Conservation (phyloP, 2,113 vertebrate species). For the Merops nubicus region DNA sequence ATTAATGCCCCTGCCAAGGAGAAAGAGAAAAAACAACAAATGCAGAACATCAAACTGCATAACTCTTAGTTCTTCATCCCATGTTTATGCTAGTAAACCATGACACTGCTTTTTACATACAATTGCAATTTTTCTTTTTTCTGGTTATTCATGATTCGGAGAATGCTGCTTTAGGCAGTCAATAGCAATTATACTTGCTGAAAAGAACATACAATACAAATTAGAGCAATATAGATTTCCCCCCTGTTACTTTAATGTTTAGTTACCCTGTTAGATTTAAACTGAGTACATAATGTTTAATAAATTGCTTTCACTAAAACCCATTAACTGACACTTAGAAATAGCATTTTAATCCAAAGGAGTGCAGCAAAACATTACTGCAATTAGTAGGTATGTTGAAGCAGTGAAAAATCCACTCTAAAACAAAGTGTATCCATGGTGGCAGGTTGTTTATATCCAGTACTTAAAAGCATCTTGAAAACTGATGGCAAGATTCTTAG, state of each 20-base stretch:
- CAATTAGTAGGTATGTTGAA: slow-evolving; percentile 57
- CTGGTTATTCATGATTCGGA: slow-evolving; percentile 74
- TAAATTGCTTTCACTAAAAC: slow-evolving; percentile 78
- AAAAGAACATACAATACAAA: slow-evolving; percentile 82
- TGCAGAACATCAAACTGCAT: background rate
- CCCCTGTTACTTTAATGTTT: slow-evolving; percentile 78
- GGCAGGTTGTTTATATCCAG: background rate
- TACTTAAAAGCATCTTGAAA: slow-evolving; percentile 34
- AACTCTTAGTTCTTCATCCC: background rate
- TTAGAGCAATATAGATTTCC: slow-evolving; percentile 79
- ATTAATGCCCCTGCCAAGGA: background rate
- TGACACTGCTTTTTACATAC: slow-evolving; percentile 56
- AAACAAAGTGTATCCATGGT: slow-evolving; percentile 8
- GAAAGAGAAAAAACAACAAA: background rate
- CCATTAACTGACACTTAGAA: slow-evolving; percentile 77
- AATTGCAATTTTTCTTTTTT: slow-evolving; percentile 72
- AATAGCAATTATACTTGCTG: slow-evolving; percentile 80
- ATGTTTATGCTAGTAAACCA: background rate
- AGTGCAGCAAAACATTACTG: slow-evolving; percentile 69
- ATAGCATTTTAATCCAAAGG: slow-evolving; percentile 69
- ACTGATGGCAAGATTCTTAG: background rate
- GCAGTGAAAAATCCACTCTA: slow-evolving; percentile 63
- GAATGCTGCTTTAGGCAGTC: slow-evolving; percentile 78
- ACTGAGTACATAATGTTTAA: slow-evolving; percentile 77
- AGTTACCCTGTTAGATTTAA: slow-evolving; percentile 81